phyloP scores from a whole-genome alignment of 2,888 invertebrate genomes.

The Charanyca ferruginea region DNA sequence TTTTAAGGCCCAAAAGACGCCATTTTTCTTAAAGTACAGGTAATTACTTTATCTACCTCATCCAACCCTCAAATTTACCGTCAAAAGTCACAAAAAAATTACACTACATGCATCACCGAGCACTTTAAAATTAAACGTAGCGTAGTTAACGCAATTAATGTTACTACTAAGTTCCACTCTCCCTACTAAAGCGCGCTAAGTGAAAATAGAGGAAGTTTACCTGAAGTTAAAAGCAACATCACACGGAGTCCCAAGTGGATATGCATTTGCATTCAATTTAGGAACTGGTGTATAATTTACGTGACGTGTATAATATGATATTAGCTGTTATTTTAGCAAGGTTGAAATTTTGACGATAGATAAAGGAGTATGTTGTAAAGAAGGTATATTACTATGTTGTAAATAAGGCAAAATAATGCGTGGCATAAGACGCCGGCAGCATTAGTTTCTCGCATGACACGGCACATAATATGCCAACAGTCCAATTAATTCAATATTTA shows the following conservation, averaged over 20 bases:
- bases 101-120: constrained; percentile 9
- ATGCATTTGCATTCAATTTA: constrained; percentile 43
- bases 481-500: no score
- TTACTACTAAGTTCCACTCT: constrained; percentile 19
- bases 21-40: no score
- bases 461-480: no score
- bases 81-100: neutral
- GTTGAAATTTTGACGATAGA: neutral
- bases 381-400: no score
- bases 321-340: neutral
- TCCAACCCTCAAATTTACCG: fast-evolving
- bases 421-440: no score
- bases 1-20: no score
- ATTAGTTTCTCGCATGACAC: no score
- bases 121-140: constrained; percentile 38
- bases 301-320: neutral
- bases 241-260: constrained; percentile 34
- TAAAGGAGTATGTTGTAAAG: no score
- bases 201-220: constrained; percentile 51
- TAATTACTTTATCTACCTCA: no score
- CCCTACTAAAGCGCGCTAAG: constrained; percentile 46
- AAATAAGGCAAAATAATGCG: no score
- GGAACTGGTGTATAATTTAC: constrained; percentile 33
- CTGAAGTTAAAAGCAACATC: constrained; percentile 57
- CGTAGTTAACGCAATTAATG: constrained; percentile 51